Evolutionary conservation across 1,140 invertebrate genomes (phyloP).

Genomic region (Drosophila biarmipes): DNA sequence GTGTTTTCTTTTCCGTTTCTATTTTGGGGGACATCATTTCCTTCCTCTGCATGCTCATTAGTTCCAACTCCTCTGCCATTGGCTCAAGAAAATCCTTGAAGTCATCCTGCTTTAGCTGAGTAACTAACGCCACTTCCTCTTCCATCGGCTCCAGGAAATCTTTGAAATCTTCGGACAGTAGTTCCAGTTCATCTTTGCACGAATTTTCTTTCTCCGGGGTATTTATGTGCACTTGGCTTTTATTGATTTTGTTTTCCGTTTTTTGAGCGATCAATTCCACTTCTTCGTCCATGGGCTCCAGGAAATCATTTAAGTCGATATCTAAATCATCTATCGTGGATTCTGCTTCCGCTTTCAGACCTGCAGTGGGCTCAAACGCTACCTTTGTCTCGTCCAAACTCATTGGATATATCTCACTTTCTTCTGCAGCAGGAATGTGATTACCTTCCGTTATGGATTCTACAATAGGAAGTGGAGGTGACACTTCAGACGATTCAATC

Average conservation of each 20-base stretch:
- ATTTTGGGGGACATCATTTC: background rate
- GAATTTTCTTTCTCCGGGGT: background rate
- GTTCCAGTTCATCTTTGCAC: background rate
- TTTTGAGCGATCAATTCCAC: conserved; percentile 16
- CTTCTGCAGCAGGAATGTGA: background rate
- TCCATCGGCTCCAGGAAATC: conserved; percentile 71
- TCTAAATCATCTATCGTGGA: conserved; percentile 40
- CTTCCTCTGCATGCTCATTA: conserved; percentile 14
- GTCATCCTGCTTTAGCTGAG: background rate
- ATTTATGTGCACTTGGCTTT: background rate
- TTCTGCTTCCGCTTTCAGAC: background rate
- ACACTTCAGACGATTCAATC: conserved; percentile 5
- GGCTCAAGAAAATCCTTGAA: background rate
- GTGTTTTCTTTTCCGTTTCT: conserved; percentile 6
- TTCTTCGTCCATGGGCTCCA: conserved; percentile 72
- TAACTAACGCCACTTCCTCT: conserved; percentile 50
- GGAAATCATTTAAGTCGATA: conserved; percentile 66
- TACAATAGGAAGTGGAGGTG: background rate
- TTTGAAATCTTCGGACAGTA: conserved; percentile 39
- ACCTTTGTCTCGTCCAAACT: background rate
- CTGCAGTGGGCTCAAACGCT: background rate
- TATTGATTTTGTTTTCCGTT: conserved; percentile 1
- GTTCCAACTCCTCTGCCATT: conserved; percentile 52
- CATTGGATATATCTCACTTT: conserved; percentile 9
- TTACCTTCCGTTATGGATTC: background rate